Percentiles rank a stretch among this genome's conserved stretches.
Conservation (phyloP, 2,113 vertebrate genomes). For the Bostrychus sinensis region DNA sequence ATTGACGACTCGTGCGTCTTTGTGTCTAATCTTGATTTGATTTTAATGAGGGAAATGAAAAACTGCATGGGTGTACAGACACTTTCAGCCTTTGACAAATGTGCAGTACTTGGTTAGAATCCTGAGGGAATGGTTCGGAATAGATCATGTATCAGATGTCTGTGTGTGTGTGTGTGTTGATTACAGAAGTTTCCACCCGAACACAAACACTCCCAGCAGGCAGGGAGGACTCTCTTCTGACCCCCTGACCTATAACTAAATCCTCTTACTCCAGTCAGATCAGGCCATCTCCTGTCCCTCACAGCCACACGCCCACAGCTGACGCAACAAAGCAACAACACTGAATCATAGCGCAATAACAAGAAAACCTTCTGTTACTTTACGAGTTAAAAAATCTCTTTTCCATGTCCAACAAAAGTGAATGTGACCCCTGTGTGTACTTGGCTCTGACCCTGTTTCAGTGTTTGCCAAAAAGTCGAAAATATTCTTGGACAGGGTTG, state of each 20-base stretch:
- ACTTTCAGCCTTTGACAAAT: no score
- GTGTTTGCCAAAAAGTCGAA: background rate
- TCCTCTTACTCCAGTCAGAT: slow-evolving; percentile 24
- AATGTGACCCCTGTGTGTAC: slow-evolving; percentile 26
- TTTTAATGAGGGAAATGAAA: no score
- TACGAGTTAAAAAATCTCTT: slow-evolving; percentile 6
- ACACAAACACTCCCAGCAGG: slow-evolving; percentile 32
- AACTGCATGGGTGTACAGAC: no score
- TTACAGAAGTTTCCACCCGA: slow-evolving; percentile 60
- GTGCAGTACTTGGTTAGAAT: no score
- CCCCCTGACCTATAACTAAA: slow-evolving; percentile 42
- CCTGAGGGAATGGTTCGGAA: no score
- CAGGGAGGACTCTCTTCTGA: slow-evolving; percentile 46
- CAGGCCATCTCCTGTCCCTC: slow-evolving; percentile 15
- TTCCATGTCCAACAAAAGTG: slow-evolving; percentile 18
- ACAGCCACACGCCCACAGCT: slow-evolving; percentile 28
- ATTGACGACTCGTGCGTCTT: no score
- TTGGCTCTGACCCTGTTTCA: slow-evolving; percentile 25
- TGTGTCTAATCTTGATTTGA: no score
- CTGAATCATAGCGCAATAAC: slow-evolving; percentile 23
- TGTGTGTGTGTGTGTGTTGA: slow-evolving; percentile 13
- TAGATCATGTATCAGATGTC: no score
- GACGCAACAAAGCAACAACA: slow-evolving; percentile 1
- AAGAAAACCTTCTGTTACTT: slow-evolving; percentile 1
- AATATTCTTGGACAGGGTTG: slow-evolving; percentile 19